Evolutionary conservation across 2,113 vertebrate species (phyloP).

Genomic region (Nibea albiflora): DNA sequence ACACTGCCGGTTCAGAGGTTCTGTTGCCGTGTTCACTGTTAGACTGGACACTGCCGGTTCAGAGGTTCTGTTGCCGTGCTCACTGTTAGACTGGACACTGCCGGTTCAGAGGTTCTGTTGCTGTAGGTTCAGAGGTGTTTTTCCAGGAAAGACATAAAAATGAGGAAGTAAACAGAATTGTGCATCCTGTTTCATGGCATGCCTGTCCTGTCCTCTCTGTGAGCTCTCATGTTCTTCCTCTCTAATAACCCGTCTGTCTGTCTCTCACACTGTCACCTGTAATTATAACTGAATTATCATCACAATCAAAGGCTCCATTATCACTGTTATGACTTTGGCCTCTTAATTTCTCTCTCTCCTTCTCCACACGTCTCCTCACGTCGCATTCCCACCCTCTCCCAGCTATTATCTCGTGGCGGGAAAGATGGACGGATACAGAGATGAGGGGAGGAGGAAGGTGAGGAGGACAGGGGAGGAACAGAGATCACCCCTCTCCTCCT

Average conservation of each 20-base stretch:
- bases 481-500: background rate
- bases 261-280: slow-evolving; percentile 17
- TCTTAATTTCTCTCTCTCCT: slow-evolving; percentile 35
- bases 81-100: too few species aligned
- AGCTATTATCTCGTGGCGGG: slow-evolving; percentile 22
- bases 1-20: too few species aligned
- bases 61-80: too few species aligned
- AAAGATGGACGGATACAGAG: slow-evolving; percentile 3
- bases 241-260: background rate
- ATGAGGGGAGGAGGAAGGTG: background rate
- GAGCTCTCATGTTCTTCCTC: background rate
- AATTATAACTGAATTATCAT: slow-evolving; percentile 63
- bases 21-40: too few species aligned
- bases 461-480: background rate
- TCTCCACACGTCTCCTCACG: background rate
- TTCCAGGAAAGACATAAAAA: too few species aligned
- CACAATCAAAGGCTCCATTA: slow-evolving; percentile 67
- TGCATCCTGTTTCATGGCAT: too few species aligned
- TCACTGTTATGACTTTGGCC: slow-evolving; percentile 50
- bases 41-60: too few species aligned
- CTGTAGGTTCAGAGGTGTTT: too few species aligned
- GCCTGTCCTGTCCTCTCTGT: background rate
- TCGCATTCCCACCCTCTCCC: background rate
- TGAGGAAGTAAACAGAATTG: too few species aligned
- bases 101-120: too few species aligned